A percentile compares a stretch with the other conserved stretches of the same genome.
Evolutionary conservation across 2,888 invertebrate species (phyloP).

Genomic region (Ormyrus rosae): DNA sequence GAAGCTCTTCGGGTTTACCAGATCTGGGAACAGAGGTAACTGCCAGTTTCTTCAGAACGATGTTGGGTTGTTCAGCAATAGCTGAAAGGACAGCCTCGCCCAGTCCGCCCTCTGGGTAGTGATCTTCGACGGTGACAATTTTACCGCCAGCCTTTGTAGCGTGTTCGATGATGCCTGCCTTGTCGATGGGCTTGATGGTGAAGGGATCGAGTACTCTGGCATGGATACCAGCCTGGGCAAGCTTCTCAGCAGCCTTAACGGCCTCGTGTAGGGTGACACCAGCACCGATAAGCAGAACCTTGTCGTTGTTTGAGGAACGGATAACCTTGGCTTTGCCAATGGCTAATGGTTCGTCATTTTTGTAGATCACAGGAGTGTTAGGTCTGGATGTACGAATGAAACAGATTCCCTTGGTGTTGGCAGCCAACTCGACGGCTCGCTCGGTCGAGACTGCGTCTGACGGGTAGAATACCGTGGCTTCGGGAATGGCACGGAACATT

Average conservation of each 20-base stretch:
- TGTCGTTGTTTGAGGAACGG: slow-evolving; percentile 84
- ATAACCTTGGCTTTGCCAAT: slow-evolving; percentile 89
- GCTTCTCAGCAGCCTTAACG: slow-evolving; percentile 86
- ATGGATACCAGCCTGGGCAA: slow-evolving; percentile 84
- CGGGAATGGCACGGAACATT: slow-evolving; percentile 94
- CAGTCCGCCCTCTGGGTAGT: slow-evolving; percentile 96
- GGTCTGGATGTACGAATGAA: slow-evolving; percentile 98
- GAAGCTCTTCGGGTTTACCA: slow-evolving; percentile 90
- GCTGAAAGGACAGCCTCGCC: slow-evolving; percentile 96
- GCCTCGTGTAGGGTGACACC: slow-evolving; percentile 97
- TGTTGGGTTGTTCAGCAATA: slow-evolving; percentile 83
- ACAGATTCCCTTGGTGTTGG: slow-evolving; percentile 95
- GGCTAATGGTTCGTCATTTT: slow-evolving; percentile 88
- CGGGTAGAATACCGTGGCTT: slow-evolving; percentile 87
- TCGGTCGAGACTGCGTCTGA: slow-evolving; percentile 96
- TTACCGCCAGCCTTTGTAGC: slow-evolving; percentile 88
- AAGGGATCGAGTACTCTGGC: slow-evolving; percentile 95
- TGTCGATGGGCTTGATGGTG: slow-evolving; percentile 96
- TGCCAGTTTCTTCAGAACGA: slow-evolving; percentile 86
- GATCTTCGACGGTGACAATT: slow-evolving; percentile 96
- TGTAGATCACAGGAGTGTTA: slow-evolving; percentile 90
- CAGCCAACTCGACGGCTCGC: slow-evolving; percentile 95
- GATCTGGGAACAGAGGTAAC: slow-evolving; percentile 93
- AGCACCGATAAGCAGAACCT: slow-evolving; percentile 92
- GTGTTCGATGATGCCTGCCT: slow-evolving; percentile 83